phyloP scores from a whole-genome alignment of 1,140 invertebrate genomes.

The Homalodisca vitripennis region DNA sequence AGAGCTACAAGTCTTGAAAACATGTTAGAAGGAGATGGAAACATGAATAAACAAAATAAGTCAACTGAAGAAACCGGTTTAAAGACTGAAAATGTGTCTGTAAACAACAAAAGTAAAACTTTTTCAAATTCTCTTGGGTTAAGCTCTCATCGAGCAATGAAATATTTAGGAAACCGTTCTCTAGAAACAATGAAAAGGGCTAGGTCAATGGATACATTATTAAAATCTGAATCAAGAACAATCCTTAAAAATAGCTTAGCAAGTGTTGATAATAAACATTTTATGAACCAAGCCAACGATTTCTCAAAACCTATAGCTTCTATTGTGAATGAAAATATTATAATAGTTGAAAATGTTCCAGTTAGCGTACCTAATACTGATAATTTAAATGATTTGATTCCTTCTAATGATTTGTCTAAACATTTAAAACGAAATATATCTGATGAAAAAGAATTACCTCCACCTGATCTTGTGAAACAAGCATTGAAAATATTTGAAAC shows the following conservation, averaged over 20 bases:
- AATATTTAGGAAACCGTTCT: background rate
- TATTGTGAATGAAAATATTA: constrained; percentile 49
- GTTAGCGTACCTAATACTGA: background rate
- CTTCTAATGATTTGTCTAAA: background rate
- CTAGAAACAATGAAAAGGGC: constrained; percentile 75
- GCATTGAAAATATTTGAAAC: constrained; percentile 81
- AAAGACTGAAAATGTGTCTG: constrained; percentile 20
- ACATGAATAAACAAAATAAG: constrained; percentile 6
- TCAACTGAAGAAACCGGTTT: background rate
- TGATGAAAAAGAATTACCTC: constrained; percentile 76
- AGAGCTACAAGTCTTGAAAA: constrained; percentile 84
- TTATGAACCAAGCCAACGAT: background rate
- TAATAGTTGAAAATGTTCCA: constrained; percentile 47
- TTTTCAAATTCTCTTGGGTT: background rate
- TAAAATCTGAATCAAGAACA: constrained; percentile 62
- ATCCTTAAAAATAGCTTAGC: no score
- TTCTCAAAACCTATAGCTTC: constrained; percentile 28
- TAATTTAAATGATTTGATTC: background rate
- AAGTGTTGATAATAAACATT: background rate
- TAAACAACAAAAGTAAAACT: background rate
- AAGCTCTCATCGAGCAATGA: background rate
- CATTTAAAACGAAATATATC: constrained; percentile 63
- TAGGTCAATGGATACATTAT: constrained; percentile 76
- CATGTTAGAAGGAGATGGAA: constrained; percentile 66
- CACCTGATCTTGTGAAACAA: constrained; percentile 81